Base-by-base conservation (phyloP, 2,888 invertebrate genomes). In the Cartodere bifasciata region DNA sequence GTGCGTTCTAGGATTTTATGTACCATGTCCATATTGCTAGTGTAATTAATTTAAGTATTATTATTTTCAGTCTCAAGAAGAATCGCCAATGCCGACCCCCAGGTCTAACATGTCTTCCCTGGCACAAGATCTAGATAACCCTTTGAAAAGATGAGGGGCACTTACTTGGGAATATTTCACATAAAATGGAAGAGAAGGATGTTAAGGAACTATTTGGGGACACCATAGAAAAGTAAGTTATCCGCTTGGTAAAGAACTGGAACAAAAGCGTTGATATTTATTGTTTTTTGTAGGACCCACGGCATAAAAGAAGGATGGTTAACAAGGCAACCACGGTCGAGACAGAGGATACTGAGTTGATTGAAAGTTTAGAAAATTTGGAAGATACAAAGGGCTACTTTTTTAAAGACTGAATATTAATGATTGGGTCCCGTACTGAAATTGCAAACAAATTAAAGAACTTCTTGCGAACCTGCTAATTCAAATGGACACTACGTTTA, bases 141-240 rank as follows among this genome's bases (percentile, higher is more conserved):
- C 25, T 92, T 92, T 58, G 88, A n/a, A n/a, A 88, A 53, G 87
- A 92, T 68, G 91, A 92, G 55, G 75, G 80, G 24, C 86, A 75
- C 44, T 69, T 91, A 34, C 65, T 88, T 4, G 86, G 80, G 0
- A 79, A 76, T 42, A 67, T 65, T 56, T 54, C 56, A 26, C 51
- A 56, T 34, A 47, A 48, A 11, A 49, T 50, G 21, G 81, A 80
- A 44, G 85, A 83, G 37, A 87, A 75, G 36, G 90, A 91, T 58
- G 95, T 94, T 37, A 95, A 95, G 55, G 94, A 95, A 57, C 64
- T 97, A 27, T 97, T 98, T 59, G 94, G 92, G 12, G 95, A 97
- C 59, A 85, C 95, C 52, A 80, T 98, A 85, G 97, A 97, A 64
- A 82, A 82, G 86, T 87, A 64, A 62, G 68, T 49, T 7, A 9